phyloP scores from a whole-genome alignment of 2,888 invertebrate genomes.

The Apodemia zela region DNA sequence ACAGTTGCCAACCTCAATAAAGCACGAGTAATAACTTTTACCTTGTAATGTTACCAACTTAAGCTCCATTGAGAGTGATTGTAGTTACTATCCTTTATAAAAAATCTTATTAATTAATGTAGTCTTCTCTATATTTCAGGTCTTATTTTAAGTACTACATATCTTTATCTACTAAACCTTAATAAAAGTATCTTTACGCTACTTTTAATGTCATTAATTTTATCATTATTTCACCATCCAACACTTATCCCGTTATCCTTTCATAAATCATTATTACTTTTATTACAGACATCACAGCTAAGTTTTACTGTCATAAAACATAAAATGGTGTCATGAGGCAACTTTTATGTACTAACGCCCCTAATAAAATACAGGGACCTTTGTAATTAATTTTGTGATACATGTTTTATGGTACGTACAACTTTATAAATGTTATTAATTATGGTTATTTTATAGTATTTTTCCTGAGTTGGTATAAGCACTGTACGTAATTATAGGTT shows the following conservation, averaged over 20 bases:
- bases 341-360: not conserved
- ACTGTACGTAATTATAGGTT: too few species aligned
- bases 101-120: not conserved
- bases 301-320: not conserved
- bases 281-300: not conserved
- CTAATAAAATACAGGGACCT: not conserved
- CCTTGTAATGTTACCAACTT: too few species aligned
- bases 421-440: too few species aligned
- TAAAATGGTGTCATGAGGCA: not conserved
- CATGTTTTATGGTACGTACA: not conserved
- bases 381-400: not conserved
- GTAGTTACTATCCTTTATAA: not conserved
- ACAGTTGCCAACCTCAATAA: too few species aligned
- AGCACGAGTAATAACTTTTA: too few species aligned
- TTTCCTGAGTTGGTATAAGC: too few species aligned
- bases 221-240: not conserved
- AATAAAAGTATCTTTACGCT: not conserved
- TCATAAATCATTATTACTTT: conserved; percentile 2
- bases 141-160: not conserved
- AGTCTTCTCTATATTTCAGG: too few species aligned
- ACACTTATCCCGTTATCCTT: not conserved
- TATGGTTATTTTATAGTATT: too few species aligned
- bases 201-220: not conserved
- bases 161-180: not conserved
- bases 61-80: too few species aligned